Conservation (phyloP, 2,113 vertebrate genomes). For the Oncorhynchus nerka region DNA sequence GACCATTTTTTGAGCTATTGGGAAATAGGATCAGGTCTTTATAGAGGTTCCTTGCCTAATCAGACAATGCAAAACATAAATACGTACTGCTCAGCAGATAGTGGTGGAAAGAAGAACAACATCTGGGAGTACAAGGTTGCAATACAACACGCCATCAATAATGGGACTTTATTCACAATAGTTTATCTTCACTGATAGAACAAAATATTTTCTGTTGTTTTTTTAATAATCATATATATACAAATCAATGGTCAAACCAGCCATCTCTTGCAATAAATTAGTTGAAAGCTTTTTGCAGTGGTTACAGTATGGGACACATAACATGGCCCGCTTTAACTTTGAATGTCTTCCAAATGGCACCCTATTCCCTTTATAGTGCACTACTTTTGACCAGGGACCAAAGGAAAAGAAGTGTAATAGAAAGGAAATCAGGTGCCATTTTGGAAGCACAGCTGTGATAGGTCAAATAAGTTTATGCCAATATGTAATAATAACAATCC, state of each 20-base stretch:
- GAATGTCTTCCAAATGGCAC: no score
- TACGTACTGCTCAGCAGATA: no score
- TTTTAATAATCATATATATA: conserved; percentile 66
- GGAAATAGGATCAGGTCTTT: no score
- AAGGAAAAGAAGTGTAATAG: neutral
- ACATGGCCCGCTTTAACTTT: neutral
- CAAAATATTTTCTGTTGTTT: conserved; percentile 76
- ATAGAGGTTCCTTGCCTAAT: no score
- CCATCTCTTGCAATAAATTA: conserved; percentile 12
- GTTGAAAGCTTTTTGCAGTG: neutral
- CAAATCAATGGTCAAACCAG: conserved; percentile 40
- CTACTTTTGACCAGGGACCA: neutral
- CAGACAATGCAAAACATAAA: no score
- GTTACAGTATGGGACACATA: neutral
- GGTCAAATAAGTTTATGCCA: no score
- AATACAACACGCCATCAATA: conserved; percentile 62
- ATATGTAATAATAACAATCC: no score
- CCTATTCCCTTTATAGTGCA: neutral
- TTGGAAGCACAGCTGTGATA: no score
- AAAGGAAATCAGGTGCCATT: no score
- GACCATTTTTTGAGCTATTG: no score
- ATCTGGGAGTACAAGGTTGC: conserved; percentile 38
- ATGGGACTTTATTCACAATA: conserved; percentile 81
- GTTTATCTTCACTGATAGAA: conserved; percentile 76
- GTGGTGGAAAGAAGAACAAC: neutral